A percentile compares a stretch with the other conserved stretches of the same genome.
These are phyloP conservation scores for Tetanocera ferruginea DNA, from an alignment of 2,888 invertebrate genomes.

Conservation along the genomic window DNA sequence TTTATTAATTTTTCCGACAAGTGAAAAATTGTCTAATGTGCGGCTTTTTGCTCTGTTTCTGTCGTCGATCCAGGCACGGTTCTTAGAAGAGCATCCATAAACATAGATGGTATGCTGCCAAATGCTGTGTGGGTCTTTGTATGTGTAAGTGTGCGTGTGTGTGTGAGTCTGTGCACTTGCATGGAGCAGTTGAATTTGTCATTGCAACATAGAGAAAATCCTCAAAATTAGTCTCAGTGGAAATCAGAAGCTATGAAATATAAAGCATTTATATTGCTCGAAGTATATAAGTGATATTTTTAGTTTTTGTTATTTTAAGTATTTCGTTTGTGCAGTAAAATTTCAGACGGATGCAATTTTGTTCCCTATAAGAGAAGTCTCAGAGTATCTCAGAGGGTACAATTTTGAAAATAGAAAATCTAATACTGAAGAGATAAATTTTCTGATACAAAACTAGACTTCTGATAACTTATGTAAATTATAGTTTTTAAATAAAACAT, in stretches of 20 bases:
- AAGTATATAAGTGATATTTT: neutral
- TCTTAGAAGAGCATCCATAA: neutral
- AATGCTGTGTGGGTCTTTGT: neutral
- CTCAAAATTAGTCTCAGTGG: slow-evolving; percentile 13
- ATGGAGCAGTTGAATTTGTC: neutral
- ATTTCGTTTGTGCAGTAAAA: neutral
- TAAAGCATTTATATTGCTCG: neutral
- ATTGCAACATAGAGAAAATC: neutral
- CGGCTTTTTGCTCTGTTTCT: neutral
- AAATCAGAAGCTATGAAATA: slow-evolving; percentile 16
- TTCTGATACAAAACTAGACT: no score
- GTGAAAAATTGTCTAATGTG: slow-evolving; percentile 21
- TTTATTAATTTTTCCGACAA: slow-evolving; percentile 21
- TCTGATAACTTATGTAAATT: no score
- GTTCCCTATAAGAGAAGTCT: no score
- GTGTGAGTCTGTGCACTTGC: neutral
- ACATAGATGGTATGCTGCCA: neutral
- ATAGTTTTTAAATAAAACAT: no score
- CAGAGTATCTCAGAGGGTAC: no score
- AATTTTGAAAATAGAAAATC: no score
- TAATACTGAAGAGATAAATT: no score
- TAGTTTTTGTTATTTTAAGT: neutral
- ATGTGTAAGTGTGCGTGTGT: neutral
- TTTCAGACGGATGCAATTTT: no score
- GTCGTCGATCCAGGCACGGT: neutral